These are phyloP conservation scores for Danio kyathit DNA, from an alignment of 2,797 vertebrate genomes.

Conservation along the genomic window DNA sequence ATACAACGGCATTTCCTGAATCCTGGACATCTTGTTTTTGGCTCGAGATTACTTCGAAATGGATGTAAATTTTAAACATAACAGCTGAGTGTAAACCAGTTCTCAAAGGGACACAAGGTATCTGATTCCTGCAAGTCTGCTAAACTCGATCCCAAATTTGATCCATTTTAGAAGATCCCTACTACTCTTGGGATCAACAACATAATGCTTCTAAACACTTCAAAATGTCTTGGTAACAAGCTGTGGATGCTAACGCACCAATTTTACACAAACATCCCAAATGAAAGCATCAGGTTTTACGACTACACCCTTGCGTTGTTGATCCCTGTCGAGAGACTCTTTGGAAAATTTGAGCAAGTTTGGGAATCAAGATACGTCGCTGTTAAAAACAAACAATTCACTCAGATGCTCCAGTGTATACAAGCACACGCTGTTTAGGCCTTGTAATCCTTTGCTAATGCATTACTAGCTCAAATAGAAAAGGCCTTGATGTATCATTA, in stretches of 20 bases:
- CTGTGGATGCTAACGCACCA: neutral
- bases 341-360: constrained; percentile 18
- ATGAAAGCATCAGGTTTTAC: neutral
- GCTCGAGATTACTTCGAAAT: constrained; percentile 12
- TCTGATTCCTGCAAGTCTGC: neutral
- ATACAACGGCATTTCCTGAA: constrained; percentile 58
- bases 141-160: neutral
- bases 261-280: neutral
- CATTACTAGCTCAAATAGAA: constrained; percentile 32
- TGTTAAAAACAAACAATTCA: constrained; percentile 12
- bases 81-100: neutral
- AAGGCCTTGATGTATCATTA: constrained; percentile 21
- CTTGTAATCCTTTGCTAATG: constrained; percentile 40
- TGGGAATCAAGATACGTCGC: neutral
- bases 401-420: constrained; percentile 21
- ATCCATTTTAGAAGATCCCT: neutral
- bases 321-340: neutral
- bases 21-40: constrained; percentile 53
- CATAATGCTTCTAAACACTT: neutral
- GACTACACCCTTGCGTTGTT: neutral
- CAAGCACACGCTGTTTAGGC: constrained; percentile 7
- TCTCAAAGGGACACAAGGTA: neutral
- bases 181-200: neutral
- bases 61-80: constrained; percentile 8
- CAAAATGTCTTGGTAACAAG: neutral